Base-by-base conservation (phyloP, 2,888 invertebrate species). In the Andrena flavipes region DNA sequence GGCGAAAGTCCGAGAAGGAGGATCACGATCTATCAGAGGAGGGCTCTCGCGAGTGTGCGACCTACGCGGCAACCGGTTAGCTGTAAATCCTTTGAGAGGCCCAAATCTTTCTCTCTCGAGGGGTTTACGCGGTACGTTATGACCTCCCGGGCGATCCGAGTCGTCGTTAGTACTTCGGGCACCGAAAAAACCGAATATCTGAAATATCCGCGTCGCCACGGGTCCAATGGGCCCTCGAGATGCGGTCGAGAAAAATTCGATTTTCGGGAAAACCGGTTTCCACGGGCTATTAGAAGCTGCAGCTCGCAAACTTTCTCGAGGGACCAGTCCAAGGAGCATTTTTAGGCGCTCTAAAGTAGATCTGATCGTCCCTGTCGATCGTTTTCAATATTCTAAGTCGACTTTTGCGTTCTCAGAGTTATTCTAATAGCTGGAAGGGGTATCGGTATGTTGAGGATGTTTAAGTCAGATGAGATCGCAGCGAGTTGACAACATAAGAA, bases 51-150 rank as follows among this genome's bases (percentile, higher is more conserved):
- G 76, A 84, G 80, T 68, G 71, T 81, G 74, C 83, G 64, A 59
- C 67, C 82, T 85, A 82, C 78, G 70, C 75, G 76, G 72, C 56
- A 85, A 82, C 85, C 85, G 78, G 85, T 85, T 85, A 82, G 85
- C 85, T 82, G 85, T 85, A 85, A 85, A 85, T 85, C 78, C 85
- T 79, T 72, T 64, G 59, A 67, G 73, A 71, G 63, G 49, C 73
- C 71, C 70, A 85, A 85, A 85, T 85, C 70, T 68, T 85, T 85
- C 76, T 56, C 76, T 67, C 69, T 35, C 56, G 8, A 70, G 67
- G 42, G 23, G 63, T 76, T 76, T 70, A 73, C 51, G 54, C 69
- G 20, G 60, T 30, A 76, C 48, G 29, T 62, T 69, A 62, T 60
- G 71, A 76, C 69, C 51, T 54, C n/a, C 26, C 30, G 59, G 35